These are phyloP conservation scores for Zaprionus bogoriensis DNA, from an alignment of 2,888 invertebrate genomes.

Conservation along the genomic window DNA sequence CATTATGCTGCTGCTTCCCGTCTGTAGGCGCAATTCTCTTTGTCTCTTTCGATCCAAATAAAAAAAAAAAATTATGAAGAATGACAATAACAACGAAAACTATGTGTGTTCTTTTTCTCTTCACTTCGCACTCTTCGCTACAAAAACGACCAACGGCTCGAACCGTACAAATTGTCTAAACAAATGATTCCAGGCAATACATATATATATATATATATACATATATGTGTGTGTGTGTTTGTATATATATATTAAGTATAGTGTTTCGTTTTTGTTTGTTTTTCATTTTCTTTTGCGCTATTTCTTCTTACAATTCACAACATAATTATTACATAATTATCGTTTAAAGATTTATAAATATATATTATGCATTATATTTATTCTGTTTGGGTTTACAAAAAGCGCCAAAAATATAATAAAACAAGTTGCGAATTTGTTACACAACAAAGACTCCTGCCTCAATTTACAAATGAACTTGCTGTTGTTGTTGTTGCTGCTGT, in stretches of 20 bases:
- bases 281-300: slow-evolving; percentile 53
- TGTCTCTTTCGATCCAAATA: neutral
- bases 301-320: slow-evolving; percentile 59
- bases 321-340: slow-evolving; percentile 68
- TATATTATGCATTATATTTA: slow-evolving; percentile 27
- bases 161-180: slow-evolving; percentile 55
- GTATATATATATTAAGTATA: slow-evolving; percentile 1
- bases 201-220: slow-evolving; percentile 15
- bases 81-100: slow-evolving; percentile 19
- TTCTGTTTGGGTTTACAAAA: slow-evolving; percentile 32
- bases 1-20: neutral
- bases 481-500: neutral
- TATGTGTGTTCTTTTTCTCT: neutral
- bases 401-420: slow-evolving; percentile 17
- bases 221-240: neutral
- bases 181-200: slow-evolving; percentile 42
- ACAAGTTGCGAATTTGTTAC: neutral
- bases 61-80: slow-evolving; percentile 26
- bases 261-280: neutral
- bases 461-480: slow-evolving; percentile 6
- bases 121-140: slow-evolving; percentile 3
- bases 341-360: slow-evolving; percentile 25
- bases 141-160: slow-evolving; percentile 14
- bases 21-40: neutral
- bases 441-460: neutral